Base-by-base conservation (phyloP, 1,140 invertebrate genomes). In the Trichomalopsis sarcophagae region DNA sequence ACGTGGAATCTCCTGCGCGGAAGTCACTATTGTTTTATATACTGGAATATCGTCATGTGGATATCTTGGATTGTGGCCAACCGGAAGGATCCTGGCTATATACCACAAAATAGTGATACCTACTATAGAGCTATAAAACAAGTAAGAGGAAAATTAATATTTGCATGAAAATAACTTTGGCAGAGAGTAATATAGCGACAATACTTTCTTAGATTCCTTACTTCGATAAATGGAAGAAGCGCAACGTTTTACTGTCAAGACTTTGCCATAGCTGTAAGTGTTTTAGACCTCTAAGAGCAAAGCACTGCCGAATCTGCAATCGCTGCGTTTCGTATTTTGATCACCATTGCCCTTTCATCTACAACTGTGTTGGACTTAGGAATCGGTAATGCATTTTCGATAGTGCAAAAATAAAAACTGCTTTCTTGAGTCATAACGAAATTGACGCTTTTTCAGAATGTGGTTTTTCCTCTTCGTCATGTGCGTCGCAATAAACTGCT, bases 301-400 rank as follows among this genome's bases (percentile, higher is more conserved):
- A 98, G 92, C 98, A 99, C 91, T 98, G 98, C 89, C 94, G 97
- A 69, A 96, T 97, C 73, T 99, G 98, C 91, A 98, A 98, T 90
- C 95, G 98, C 86, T 99, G 98, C 91, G 97, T 98, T 2, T 96
- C 96, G 1, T 97, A 98, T 90, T 98, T 98, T 88, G 98, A 99
- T 90, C 98, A 99, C 92, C 98, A 99, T 89, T 99, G 98, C 91
- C 97, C 97, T 0, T 99, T 98, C 89, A 98, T 99, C 87, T 97
- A 98, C 91, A 98, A 98, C 90, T 99, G 98, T 91, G 97, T 99
- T 13, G 97, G 97, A 3, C 92, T 97, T 27, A 94, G 95, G 69
- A 98, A 98, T 90, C 94, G 97, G 94, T 94, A 89, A 84, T 30
- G 1, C n/a, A 17, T 55, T 17, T 55, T 55, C 2, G 5, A 55